A percentile compares a stretch with the other conserved stretches of the same genome.
Conservation (phyloP, 2,113 vertebrate species). For the Chunga burmeisteri region DNA sequence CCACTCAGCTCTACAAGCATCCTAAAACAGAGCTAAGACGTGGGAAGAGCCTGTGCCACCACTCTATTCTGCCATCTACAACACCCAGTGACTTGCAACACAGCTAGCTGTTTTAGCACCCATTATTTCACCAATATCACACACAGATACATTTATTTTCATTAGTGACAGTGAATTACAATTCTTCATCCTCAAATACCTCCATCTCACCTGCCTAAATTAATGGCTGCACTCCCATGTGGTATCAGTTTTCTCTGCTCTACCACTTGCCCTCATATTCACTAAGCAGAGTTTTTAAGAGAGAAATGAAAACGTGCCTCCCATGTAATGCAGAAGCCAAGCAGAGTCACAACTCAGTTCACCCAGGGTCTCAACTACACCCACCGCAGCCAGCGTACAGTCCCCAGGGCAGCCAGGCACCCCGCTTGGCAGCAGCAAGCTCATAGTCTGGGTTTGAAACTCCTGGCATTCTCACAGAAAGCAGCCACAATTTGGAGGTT, state of each 20-base stretch:
- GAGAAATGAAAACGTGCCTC: not conserved
- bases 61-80: not conserved
- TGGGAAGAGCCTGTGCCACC: not conserved
- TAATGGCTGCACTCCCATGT: not conserved
- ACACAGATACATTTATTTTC: not conserved
- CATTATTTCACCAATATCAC: not conserved
- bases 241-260: not conserved
- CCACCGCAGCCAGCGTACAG: fast-evolving
- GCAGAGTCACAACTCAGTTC: not conserved
- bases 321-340: not conserved
- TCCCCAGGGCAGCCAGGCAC: not conserved
- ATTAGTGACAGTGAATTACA: not conserved
- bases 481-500: not conserved
- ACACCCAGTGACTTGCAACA: not conserved
- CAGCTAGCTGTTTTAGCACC: not conserved
- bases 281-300: not conserved
- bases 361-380: fast-evolving
- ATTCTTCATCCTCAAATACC: not conserved
- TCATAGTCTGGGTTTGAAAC: not conserved
- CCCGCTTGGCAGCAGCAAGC: not conserved
- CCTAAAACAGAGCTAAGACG: not conserved
- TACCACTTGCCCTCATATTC: not conserved
- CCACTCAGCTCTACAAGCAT: not conserved
- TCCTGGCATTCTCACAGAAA: not conserved
- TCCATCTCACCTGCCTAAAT: not conserved